These are phyloP conservation scores for Drosophila watanabei DNA, from an alignment of 1,140 invertebrate genomes.

Conservation along the genomic window DNA sequence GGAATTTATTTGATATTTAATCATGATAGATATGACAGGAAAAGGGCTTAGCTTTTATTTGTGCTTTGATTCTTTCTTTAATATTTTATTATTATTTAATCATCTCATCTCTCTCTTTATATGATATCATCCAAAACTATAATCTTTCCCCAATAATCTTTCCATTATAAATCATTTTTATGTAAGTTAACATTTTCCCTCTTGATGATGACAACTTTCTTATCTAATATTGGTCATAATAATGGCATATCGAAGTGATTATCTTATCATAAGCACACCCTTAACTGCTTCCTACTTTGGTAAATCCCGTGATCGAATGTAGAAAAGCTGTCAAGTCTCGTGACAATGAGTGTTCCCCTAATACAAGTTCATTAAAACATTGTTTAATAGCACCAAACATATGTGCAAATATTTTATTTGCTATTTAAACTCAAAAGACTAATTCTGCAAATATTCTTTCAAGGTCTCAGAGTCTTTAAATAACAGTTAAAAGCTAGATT, in stretches of 20 bases:
- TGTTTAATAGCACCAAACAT: not conserved
- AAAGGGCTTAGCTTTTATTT: not conserved
- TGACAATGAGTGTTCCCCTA: not conserved
- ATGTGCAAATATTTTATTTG: conserved; percentile 8
- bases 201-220: not conserved
- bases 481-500: not conserved
- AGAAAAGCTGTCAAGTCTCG: not conserved
- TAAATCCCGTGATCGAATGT: not conserved
- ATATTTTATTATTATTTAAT: too few species aligned
- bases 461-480: not conserved
- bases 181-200: not conserved
- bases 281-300: conserved; percentile 11
- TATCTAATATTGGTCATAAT: conserved; percentile 29
- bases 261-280: conserved; percentile 20
- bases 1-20: not conserved
- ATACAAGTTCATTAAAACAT: conserved; percentile 1
- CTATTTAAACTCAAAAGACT: not conserved
- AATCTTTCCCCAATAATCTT: not conserved
- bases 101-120: too few species aligned
- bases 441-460: not conserved
- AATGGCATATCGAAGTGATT: not conserved
- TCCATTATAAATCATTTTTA: not conserved
- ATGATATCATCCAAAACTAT: not conserved
- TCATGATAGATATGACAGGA: not conserved
- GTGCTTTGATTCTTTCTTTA: not conserved